A percentile compares a stretch with the other conserved stretches of the same genome.
phyloP scores from a whole-genome alignment of 2,113 vertebrate genomes.

The Tragelaphus imberbis region DNA sequence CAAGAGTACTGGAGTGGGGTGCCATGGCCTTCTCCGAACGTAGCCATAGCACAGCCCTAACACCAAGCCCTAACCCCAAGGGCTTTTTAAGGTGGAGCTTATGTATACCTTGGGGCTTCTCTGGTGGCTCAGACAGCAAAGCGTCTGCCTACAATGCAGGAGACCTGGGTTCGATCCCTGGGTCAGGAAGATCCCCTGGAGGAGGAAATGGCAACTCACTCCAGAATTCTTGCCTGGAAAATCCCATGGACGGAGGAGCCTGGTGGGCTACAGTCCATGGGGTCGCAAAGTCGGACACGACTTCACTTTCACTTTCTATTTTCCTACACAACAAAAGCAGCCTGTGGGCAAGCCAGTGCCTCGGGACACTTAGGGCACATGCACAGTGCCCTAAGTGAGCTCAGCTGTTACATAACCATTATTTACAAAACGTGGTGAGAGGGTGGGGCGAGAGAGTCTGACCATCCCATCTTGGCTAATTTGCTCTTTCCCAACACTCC shows the following conservation, averaged over 20 bases:
- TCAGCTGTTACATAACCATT: not conserved
- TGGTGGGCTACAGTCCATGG: not conserved
- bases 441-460: not conserved
- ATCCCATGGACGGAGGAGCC: not conserved
- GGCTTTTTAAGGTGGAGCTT: not conserved
- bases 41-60: no score
- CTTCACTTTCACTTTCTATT: not conserved
- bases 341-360: not conserved
- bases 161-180: fast-evolving
- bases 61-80: not conserved
- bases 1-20: no score
- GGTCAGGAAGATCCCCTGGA: not conserved
- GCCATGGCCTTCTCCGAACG: no score
- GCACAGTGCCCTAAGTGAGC: not conserved
- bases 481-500: not conserved
- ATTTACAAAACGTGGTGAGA: not conserved
- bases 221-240: not conserved
- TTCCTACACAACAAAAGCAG: not conserved
- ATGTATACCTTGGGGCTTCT: not conserved
- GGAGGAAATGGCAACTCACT: not conserved
- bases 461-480: not conserved
- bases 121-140: not conserved
- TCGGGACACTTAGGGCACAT: not conserved
- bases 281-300: fast-evolving
- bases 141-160: not conserved